Base-by-base conservation (phyloP, 2,113 vertebrate genomes). In the Nothobranchius kuhntae region DNA sequence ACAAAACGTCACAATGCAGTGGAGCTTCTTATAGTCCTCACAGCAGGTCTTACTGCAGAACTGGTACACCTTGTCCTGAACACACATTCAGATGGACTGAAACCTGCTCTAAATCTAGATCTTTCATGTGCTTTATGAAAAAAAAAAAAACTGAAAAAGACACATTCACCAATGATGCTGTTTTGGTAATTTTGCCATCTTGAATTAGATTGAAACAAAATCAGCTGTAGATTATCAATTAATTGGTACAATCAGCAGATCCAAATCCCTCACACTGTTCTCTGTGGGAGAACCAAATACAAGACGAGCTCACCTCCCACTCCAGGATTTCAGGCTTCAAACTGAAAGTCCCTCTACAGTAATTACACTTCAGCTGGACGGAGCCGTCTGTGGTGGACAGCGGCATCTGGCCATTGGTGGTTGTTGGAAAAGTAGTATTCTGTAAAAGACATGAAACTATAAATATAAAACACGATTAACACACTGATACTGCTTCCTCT, bases 11-110 rank as follows among this genome's bases (percentile, higher is more conserved):
- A 99, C 96, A 71, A 99, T 98, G 87, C 97, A 98, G 77, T 99
- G 96, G 36, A 99, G 93, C 83, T 98, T 99, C 93, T 99, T 99
- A 90, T 97, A 98, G 89, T 99, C 98, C 84, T 96, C 98, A 78
- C 96, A 97, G 88, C 98, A 99, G 15, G 92, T 89, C 90, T 93
- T 96, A 83, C 96, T 97, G 90, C 98, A 99, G 93, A 99, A 99
- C 87, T 99, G 98, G 92, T 95, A 93, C 7, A 98, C 94, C 81
- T 97, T 98, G 86, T 96, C 97, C 98, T 99, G 93, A 82, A 91
- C 30, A 80, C 44, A 45, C 44, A 45, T 11, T 12, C 11, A 45
- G 3, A 45, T 42, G 2, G 8, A 42, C 7, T 42, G 40, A 40
- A 40, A 40, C 4, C 38, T 5, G 6, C 7, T 40, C 3, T 9